Evolutionary conservation across 2,888 invertebrate genomes (phyloP).

Genomic region (Epinotia ramella): DNA sequence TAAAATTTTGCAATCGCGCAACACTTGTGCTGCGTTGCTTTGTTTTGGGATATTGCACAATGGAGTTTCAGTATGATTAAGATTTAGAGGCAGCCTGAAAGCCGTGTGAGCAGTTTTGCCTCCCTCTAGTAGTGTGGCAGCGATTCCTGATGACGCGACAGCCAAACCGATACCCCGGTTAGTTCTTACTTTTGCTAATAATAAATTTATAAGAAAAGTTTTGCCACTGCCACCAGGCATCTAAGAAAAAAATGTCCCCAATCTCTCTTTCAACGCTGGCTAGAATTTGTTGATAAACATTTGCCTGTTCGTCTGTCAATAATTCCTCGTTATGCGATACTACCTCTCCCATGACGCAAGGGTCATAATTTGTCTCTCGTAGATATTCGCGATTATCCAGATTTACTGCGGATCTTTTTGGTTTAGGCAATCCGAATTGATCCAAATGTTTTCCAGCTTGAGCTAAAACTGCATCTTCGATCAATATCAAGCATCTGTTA

Average conservation of each 20-base stretch:
- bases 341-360: background rate
- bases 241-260: background rate
- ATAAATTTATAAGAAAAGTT: background rate
- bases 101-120: background rate
- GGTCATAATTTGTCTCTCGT: background rate
- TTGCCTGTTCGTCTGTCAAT: background rate
- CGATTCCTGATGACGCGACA: background rate
- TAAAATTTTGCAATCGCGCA: too few species aligned
- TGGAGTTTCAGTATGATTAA: too few species aligned
- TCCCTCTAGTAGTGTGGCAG: background rate
- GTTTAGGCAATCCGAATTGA: slow-evolving; percentile 8
- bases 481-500: background rate
- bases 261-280: background rate
- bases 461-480: too few species aligned
- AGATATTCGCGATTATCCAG: background rate
- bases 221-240: slow-evolving; percentile 1
- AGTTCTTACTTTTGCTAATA: background rate
- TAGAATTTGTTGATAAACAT: background rate
- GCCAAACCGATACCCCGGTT: background rate
- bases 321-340: background rate
- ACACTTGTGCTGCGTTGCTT: too few species aligned
- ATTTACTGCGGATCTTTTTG: background rate
- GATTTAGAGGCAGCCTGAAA: too few species aligned
- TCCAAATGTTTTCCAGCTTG: background rate
- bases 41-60: too few species aligned